Base-by-base conservation (phyloP, 2,888 invertebrate genomes). In the Germaria angustata region DNA sequence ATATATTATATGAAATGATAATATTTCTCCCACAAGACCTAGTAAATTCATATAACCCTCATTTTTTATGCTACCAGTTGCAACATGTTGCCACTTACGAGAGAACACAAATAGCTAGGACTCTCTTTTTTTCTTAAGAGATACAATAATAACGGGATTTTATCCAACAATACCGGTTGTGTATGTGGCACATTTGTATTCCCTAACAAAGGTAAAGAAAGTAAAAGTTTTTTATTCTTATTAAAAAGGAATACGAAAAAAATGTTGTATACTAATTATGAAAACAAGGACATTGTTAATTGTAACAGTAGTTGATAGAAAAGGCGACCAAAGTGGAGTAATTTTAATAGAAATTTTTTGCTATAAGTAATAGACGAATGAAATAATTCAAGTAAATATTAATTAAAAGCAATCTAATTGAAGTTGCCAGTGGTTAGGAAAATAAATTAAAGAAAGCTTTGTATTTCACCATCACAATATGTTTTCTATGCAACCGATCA, bases 141-240 rank as follows among this genome's bases (percentile, higher is more conserved):
- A 0, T 22, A 32, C 55, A 73, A 73, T 73, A 80, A 80, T 80
- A 80, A 8, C 15, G 73, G 79, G 65, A 41, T 44, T 57, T 65
- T 65, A 13, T 0, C 0, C 8, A 1, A 44, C 8, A 55, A 36
- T 46, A 76, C 2, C 0, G 49, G 66, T 13, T 63, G 2, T 41
- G 17, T 55, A 0, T 51, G 11, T 39, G 5, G 13, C n/a, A 55
- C n/a, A 73, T 41, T 61, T 15, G n/a, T 32, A 68, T 68, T 53
- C 15, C 17, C 51, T 34, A 20, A 59, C 39, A 46, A 44, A 72
- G 34, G 51, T 44, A 80, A 75, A 75, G 51, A 80, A 80, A 80
- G 80, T 80, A 80, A 80, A 80, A 80, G 80, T 80, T 75, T 59
- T 59, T 59, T 24, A n/a, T 7, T n/a, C n/a, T n/a, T n/a, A n/a